These are phyloP conservation scores for Hybognathus amarus DNA, from an alignment of 2,797 vertebrate species.

Conservation along the genomic window DNA sequence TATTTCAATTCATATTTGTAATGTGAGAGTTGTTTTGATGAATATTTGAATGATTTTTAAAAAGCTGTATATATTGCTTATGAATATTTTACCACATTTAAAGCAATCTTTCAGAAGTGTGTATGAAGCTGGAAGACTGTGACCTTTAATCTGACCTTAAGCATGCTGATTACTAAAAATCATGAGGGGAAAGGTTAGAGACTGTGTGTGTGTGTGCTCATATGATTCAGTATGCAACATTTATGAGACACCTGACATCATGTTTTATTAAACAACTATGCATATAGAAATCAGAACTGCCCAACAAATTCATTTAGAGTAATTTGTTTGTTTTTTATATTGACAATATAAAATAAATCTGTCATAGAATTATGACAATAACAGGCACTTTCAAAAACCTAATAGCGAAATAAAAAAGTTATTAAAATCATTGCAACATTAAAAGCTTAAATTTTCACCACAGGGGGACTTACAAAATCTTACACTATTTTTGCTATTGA, in stretches of 20 bases:
- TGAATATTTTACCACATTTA: neutral
- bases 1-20: neutral
- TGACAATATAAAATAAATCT: neutral
- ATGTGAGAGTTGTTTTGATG: neutral
- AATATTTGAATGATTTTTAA: neutral
- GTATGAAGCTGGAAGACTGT: conserved; percentile 12
- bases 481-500: too few species aligned
- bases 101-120: conserved; percentile 6
- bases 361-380: neutral
- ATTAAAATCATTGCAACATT: neutral
- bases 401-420: neutral
- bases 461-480: too few species aligned
- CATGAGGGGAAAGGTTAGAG: conserved; percentile 49
- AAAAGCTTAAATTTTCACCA: too few species aligned
- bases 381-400: neutral
- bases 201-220: neutral
- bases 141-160: conserved; percentile 55
- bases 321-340: neutral
- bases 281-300: neutral
- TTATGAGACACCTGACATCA: conserved; percentile 47
- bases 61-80: neutral
- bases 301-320: neutral
- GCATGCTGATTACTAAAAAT: conserved; percentile 52
- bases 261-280: conserved; percentile 48
- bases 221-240: conserved; percentile 39